phyloP scores from a whole-genome alignment of 2,888 invertebrate species.

The Willowsia nigromaculata region DNA sequence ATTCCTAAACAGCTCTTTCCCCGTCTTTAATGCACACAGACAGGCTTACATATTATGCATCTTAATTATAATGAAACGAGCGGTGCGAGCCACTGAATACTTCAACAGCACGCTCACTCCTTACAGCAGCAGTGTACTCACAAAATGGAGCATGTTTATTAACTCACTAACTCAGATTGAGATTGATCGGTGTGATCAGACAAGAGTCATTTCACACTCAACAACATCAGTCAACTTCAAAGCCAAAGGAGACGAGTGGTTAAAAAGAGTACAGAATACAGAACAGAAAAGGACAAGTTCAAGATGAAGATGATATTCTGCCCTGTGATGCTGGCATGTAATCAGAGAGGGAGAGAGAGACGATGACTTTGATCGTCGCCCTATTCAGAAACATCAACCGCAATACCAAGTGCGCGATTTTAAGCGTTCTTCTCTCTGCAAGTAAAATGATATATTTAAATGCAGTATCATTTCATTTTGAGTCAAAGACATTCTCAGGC shows the following conservation, averaged over 20 bases:
- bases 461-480: not conserved
- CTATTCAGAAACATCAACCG: not conserved
- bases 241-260: constrained; percentile 17
- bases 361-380: not conserved
- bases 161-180: constrained; percentile 67
- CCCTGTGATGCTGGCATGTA: not conserved
- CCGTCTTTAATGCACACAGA: not conserved
- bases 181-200: constrained; percentile 77
- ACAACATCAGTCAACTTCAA: constrained; percentile 68
- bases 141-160: constrained; percentile 45
- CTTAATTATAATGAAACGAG: constrained; percentile 48
- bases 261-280: too few relatives aligned
- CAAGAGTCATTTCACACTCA: constrained; percentile 78
- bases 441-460: not conserved
- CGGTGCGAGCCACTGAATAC: constrained; percentile 10
- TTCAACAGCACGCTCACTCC: not conserved
- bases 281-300: constrained; percentile 17
- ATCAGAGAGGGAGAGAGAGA: not conserved
- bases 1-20: not conserved
- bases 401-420: not conserved
- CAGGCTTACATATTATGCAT: not conserved
- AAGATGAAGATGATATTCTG: constrained; percentile 9
- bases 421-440: not conserved
- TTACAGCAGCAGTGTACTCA: not conserved
- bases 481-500: not conserved